Evolutionary conservation across 2,113 vertebrate genomes (phyloP).

Genomic region (rat (Rattus norvegicus)): DNA sequence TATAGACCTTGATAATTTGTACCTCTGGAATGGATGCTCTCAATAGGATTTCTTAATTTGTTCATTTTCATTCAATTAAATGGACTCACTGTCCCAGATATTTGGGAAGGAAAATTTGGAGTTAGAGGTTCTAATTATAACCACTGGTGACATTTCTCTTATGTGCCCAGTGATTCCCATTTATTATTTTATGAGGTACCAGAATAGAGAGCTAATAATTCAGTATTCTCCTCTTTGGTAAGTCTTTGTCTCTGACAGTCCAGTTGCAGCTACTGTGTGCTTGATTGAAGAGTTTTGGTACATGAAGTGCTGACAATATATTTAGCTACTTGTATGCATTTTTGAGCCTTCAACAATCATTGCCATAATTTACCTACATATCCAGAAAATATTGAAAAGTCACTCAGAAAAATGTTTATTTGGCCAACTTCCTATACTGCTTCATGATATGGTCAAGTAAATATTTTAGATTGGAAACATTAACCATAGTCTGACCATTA

Average conservation of each 20-base stretch:
- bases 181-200: background rate
- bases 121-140: background rate
- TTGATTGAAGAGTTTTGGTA: background rate
- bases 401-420: background rate
- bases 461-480: background rate
- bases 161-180: background rate
- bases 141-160: background rate
- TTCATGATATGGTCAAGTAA: background rate
- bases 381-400: background rate
- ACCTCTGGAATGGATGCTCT: background rate
- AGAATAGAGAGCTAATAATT: background rate
- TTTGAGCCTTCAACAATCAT: background rate
- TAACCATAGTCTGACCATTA: background rate
- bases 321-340: background rate
- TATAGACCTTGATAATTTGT: background rate
- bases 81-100: background rate
- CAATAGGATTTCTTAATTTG: background rate
- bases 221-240: background rate
- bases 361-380: background rate
- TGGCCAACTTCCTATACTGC: background rate
- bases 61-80: background rate
- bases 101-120: background rate
- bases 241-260: background rate
- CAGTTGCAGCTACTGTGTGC: background rate
- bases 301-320: background rate